These are phyloP conservation scores for Mustela nigripes DNA, from an alignment of 2,113 vertebrate species.

Conservation along the genomic window DNA sequence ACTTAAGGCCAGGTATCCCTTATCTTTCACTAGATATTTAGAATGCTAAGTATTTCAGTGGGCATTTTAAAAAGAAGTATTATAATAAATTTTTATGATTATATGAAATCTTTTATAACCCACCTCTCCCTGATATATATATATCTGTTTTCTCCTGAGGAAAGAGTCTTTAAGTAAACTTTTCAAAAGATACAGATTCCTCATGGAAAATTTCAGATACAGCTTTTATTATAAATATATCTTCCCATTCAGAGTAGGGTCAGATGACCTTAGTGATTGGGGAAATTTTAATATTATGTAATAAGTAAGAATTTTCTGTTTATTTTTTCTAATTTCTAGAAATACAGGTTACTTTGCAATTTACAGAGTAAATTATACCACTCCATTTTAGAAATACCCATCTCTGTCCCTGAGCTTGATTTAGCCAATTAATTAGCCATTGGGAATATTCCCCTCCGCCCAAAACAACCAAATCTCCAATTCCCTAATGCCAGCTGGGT, in stretches of 20 bases:
- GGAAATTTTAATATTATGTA: conserved; percentile 14
- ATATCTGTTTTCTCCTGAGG: background rate
- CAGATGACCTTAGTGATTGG: background rate
- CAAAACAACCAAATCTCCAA: background rate
- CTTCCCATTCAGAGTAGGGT: conserved; percentile 29
- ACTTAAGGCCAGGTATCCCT: background rate
- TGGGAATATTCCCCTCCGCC: background rate
- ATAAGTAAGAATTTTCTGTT: conserved; percentile 29
- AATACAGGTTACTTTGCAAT: background rate
- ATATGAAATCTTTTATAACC: background rate
- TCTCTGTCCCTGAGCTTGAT: conserved; percentile 30
- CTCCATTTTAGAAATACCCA: background rate
- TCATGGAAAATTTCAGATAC: conserved; percentile 46
- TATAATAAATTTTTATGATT: background rate
- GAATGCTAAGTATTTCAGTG: background rate
- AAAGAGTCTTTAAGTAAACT: conserved; percentile 43
- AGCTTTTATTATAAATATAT: background rate
- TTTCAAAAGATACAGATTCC: background rate
- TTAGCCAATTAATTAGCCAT: conserved; percentile 45
- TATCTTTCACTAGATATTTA: background rate
- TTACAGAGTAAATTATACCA: background rate
- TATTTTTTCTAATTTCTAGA: conserved; percentile 35
- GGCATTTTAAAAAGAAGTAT: conserved; percentile 17
- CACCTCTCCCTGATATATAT: background rate
- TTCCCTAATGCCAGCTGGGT: background rate